Percentiles rank a stretch among this genome's conserved stretches.
These are phyloP conservation scores for Simalia tracyae DNA, from an alignment of 2,797 vertebrate species.

Conservation along the genomic window DNA sequence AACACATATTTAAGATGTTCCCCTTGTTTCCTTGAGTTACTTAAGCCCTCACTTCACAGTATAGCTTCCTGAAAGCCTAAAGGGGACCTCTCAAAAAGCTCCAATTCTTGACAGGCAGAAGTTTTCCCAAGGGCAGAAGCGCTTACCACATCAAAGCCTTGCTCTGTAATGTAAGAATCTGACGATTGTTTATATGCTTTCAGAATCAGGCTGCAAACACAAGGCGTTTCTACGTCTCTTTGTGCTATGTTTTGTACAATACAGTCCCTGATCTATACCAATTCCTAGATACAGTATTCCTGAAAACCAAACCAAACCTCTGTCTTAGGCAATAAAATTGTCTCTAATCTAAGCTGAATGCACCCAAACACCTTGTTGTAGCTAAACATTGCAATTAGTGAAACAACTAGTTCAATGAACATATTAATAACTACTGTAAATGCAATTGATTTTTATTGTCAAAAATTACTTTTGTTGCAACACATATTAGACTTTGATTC, in stretches of 20 bases:
- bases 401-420: background rate
- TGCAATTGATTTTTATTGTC: background rate
- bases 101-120: background rate
- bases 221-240: background rate
- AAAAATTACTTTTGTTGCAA: background rate
- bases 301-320: constrained; percentile 1
- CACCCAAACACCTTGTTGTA: background rate
- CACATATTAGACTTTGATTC: background rate
- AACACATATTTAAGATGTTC: background rate
- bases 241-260: background rate
- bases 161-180: constrained; percentile 1
- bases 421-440: background rate
- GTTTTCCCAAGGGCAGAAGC: background rate
- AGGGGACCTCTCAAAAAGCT: constrained; percentile 16
- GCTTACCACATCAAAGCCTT: background rate
- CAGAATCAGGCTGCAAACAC: background rate
- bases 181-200: background rate
- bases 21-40: background rate
- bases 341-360: background rate
- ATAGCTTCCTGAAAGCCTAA: background rate
- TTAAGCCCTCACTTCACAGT: background rate
- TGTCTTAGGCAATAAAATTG: background rate
- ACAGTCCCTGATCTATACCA: background rate
- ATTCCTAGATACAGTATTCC: background rate
- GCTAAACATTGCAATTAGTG: background rate